Evolutionary conservation across 2,113 vertebrate genomes (phyloP).

Genomic region (Pleuronectes platessa): DNA sequence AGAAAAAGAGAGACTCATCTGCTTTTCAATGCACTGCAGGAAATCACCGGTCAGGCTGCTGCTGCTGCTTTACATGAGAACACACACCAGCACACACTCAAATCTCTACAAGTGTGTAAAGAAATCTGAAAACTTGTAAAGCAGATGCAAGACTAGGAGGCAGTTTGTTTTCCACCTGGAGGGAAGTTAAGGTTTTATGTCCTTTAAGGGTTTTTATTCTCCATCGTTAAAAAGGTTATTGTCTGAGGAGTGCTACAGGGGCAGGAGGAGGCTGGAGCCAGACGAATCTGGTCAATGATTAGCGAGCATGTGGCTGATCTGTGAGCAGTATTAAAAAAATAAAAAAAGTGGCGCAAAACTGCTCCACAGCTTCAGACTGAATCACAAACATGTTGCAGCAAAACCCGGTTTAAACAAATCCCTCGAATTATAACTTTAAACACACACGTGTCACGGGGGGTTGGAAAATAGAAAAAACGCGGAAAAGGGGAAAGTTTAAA

Average conservation of each 20-base stretch:
- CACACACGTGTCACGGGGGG: constrained; percentile 19
- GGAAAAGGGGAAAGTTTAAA: neutral
- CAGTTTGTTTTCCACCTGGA: neutral
- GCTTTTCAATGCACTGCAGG: constrained; percentile 28
- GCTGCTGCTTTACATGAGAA: constrained; percentile 26
- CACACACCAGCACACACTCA: neutral
- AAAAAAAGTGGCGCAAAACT: constrained; percentile 57
- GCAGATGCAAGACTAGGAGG: neutral
- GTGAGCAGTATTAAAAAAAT: constrained; percentile 28
- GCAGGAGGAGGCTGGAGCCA: constrained; percentile 11
- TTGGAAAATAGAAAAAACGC: no score
- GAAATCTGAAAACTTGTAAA: neutral
- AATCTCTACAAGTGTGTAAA: neutral
- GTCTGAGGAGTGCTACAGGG: neutral
- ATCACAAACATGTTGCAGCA: neutral
- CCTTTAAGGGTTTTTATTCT: neutral
- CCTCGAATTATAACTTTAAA: neutral
- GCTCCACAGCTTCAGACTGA: neutral
- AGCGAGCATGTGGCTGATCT: constrained; percentile 66
- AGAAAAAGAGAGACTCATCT: neutral
- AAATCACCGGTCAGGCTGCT: neutral
- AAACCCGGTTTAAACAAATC: neutral
- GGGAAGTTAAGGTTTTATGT: neutral
- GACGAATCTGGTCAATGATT: constrained; percentile 63
- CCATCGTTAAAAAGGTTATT: no score